Evolutionary conservation across 2,113 vertebrate genomes (phyloP).

Genomic region (Strigops habroptila): DNA sequence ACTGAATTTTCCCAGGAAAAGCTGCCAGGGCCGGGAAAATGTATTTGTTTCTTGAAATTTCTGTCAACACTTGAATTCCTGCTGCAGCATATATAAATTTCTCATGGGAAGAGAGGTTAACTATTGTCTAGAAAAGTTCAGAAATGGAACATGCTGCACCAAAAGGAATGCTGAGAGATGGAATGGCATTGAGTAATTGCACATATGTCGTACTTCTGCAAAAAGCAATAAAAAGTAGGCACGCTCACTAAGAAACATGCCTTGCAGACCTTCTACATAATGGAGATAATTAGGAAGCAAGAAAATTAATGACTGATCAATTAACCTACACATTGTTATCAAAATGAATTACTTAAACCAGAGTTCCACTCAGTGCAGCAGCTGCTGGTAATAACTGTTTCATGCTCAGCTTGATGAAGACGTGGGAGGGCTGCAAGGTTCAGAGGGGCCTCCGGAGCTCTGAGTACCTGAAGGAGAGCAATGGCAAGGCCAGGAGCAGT

Average conservation of each 20-base stretch:
- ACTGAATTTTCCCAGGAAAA: not conserved
- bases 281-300: not conserved
- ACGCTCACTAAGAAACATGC: not conserved
- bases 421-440: not conserved
- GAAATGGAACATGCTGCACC: not conserved
- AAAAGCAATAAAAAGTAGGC: not conserved
- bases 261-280: not conserved
- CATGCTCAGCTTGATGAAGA: not conserved
- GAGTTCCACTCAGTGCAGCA: not conserved
- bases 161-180: not conserved
- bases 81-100: not conserved
- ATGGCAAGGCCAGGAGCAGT: fast-evolving
- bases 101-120: not conserved
- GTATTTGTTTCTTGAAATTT: not conserved
- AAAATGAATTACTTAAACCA: slow-evolving; percentile 10
- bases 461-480: not conserved
- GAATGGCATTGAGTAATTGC: not conserved
- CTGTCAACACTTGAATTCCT: not conserved
- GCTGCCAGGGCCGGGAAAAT: not conserved
- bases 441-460: not conserved
- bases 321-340: slow-evolving; percentile 1
- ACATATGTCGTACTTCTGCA: not conserved
- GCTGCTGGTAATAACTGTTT: not conserved
- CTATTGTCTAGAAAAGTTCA: not conserved
- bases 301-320: slow-evolving; percentile 24